Percentiles rank a stretch among this genome's conserved stretches.
Evolutionary conservation across 2,113 vertebrate genomes (phyloP).

Genomic region (Protobothrops mucrosquamatus): DNA sequence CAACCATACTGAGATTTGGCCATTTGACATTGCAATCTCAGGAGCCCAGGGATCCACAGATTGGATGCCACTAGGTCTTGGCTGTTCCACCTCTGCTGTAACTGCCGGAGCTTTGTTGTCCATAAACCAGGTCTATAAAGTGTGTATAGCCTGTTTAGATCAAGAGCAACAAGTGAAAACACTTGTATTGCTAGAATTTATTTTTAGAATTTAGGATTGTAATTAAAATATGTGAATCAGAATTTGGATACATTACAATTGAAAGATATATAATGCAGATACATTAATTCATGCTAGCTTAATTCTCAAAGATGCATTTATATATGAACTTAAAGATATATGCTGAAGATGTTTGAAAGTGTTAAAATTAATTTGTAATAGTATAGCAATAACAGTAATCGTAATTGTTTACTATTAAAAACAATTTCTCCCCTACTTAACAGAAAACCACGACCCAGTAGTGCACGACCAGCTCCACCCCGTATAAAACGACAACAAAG

Average conservation of each 20-base stretch:
- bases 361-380: background rate
- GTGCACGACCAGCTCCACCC: background rate
- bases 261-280: background rate
- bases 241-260: background rate
- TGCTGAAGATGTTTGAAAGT: background rate
- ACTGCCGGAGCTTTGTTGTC: background rate
- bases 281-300: background rate
- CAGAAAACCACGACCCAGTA: background rate
- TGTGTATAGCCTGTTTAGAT: background rate
- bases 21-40: background rate
- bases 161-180: background rate
- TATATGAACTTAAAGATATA: background rate
- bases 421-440: background rate
- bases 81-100: background rate
- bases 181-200: background rate
- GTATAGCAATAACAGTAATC: background rate
- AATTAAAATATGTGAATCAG: background rate
- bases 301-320: background rate
- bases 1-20: background rate
- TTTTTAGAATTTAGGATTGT: background rate
- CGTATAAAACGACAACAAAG: background rate
- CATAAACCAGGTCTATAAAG: background rate
- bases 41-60: background rate
- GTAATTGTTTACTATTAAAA: background rate
- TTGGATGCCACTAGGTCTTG: background rate